Percentiles rank a stretch among this genome's conserved stretches.
phyloP scores from a whole-genome alignment of 2,797 vertebrate species.

The Oreonectes daqikongensis region DNA sequence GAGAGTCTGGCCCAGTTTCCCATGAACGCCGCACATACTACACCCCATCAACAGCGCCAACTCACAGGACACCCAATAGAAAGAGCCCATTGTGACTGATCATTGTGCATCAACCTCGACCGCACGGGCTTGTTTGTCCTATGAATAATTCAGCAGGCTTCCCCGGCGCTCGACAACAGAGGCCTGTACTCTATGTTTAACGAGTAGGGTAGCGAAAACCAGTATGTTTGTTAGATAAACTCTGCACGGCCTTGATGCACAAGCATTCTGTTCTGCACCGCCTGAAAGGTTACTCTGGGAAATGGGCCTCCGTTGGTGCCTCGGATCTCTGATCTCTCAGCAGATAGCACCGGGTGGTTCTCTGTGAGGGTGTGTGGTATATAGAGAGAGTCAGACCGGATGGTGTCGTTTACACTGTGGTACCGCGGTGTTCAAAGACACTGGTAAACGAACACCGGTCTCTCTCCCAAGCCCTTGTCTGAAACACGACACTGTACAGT shows the following conservation, averaged over 20 bases:
- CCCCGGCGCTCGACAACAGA: conserved; percentile 37
- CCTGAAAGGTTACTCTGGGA: conserved; percentile 40
- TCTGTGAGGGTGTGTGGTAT: conserved; percentile 23
- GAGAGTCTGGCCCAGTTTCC: conserved; percentile 22
- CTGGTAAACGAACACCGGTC: conserved; percentile 47
- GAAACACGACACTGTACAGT: conserved; percentile 50
- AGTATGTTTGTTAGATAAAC: conserved; percentile 53
- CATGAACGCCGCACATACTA: conserved; percentile 18
- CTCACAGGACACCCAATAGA: conserved; percentile 36
- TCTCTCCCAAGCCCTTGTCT: conserved; percentile 35
- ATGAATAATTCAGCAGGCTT: conserved; percentile 51
- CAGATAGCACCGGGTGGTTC: conserved; percentile 44
- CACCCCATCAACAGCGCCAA: not conserved
- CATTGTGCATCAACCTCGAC: conserved; percentile 46
- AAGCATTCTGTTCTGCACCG: conserved; percentile 23
- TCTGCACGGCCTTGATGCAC: conserved; percentile 42
- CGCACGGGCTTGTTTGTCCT: conserved; percentile 54
- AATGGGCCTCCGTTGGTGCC: conserved; percentile 30
- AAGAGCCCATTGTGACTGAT: conserved; percentile 36
- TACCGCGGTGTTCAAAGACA: conserved; percentile 46
- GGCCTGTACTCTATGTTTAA: conserved; percentile 52
- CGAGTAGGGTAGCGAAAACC: conserved; percentile 40
- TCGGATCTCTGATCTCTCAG: conserved; percentile 39
- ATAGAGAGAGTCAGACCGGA: conserved; percentile 48
- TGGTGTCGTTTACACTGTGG: conserved; percentile 56